A percentile compares a stretch with the other conserved stretches of the same genome.
These are phyloP conservation scores for Halocaridina rubra DNA, from an alignment of 2,888 invertebrate species.

Conservation along the genomic window DNA sequence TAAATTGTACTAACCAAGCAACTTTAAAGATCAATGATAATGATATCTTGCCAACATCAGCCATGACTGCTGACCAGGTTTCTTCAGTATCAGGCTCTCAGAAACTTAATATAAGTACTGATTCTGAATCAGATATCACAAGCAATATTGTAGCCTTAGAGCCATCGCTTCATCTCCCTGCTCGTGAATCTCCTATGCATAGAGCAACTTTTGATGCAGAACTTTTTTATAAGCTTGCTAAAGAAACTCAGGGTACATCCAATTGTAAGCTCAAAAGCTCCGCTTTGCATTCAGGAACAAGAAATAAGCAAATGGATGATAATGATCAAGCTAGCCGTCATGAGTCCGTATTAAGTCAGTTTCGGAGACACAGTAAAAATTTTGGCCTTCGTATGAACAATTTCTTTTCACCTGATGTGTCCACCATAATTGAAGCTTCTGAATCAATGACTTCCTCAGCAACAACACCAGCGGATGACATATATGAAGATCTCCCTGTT, in stretches of 20 bases:
- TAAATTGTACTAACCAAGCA: constrained; percentile 42
- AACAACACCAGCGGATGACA: constrained; percentile 60
- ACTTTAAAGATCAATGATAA: constrained; percentile 24
- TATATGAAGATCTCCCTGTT: constrained; percentile 46
- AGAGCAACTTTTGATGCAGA: constrained; percentile 62
- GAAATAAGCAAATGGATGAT: background rate
- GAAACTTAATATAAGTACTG: background rate
- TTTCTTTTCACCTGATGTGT: constrained; percentile 62
- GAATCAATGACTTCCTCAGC: constrained; percentile 61
- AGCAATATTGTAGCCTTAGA: no score
- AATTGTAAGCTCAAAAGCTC: constrained; percentile 23
- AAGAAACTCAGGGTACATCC: constrained; percentile 37
- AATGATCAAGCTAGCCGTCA: background rate
- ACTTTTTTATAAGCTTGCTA: constrained; percentile 60
- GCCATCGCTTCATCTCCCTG: background rate
- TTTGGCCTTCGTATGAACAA: constrained; percentile 63
- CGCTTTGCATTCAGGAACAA: background rate
- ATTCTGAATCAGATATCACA: background rate
- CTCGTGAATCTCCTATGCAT: constrained; percentile 46
- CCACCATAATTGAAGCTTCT: constrained; percentile 61
- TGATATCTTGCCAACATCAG: background rate
- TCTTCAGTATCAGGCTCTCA: background rate
- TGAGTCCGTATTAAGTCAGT: constrained; percentile 1
- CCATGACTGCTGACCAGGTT: background rate
- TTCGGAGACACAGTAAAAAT: constrained; percentile 41